Percentiles rank a stretch among this genome's conserved stretches.
Conservation (phyloP, 2,797 vertebrate genomes). For the Parauchenoglanis ngamensis region DNA sequence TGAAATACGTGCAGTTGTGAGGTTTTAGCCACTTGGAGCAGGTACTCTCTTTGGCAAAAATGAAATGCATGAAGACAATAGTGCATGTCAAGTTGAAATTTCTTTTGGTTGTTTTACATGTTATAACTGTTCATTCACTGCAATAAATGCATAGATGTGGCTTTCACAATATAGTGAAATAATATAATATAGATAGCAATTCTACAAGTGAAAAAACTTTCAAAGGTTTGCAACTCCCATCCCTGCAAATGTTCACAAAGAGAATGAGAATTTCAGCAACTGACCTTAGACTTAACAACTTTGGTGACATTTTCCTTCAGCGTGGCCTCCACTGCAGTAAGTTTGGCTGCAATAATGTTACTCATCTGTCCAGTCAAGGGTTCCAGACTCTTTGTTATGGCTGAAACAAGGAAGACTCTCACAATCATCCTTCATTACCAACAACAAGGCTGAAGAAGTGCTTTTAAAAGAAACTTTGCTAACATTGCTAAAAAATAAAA, state of each 20-base stretch:
- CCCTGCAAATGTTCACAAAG: not conserved
- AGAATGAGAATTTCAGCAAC: constrained; percentile 21
- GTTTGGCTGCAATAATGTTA: constrained; percentile 84
- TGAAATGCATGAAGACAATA: not conserved
- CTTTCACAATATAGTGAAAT: too few species aligned
- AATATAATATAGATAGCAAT: not conserved
- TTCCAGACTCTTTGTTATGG: constrained; percentile 91
- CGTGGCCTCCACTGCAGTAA: constrained; percentile 86
- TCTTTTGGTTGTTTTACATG: not conserved
- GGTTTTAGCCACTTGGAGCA: not conserved
- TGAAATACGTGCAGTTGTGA: not conserved
- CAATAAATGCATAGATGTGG: not conserved
- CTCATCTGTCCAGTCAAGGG: constrained; percentile 86
- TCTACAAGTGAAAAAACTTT: not conserved
- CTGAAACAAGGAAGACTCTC: constrained; percentile 63
- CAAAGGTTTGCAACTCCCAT: not conserved
- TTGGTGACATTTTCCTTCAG: constrained; percentile 92
- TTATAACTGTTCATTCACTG: not conserved
- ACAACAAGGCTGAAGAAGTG: not conserved
- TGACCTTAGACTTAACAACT: constrained; percentile 95
- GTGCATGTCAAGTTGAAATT: not conserved
- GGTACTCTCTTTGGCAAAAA: not conserved
- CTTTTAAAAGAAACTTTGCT: not conserved
- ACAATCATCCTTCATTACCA: not conserved
- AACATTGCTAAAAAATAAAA: too few species aligned